A percentile compares a stretch with the other conserved stretches of the same genome.
Conservation (phyloP, 2,113 vertebrate genomes). For the Xerus inauris region DNA sequence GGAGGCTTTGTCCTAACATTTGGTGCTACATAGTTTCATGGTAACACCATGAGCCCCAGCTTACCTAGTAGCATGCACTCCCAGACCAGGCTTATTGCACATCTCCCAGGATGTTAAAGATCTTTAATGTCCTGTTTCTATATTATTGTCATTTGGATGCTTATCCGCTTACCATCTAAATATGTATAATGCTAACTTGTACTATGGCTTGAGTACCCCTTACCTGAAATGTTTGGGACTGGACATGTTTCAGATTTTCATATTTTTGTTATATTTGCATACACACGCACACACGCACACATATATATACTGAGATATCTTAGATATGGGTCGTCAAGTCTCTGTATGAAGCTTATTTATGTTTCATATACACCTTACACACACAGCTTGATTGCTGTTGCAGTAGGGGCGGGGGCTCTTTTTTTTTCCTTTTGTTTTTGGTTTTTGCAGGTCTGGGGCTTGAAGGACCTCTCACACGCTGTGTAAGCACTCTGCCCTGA, state of each 20-base stretch:
- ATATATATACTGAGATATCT: not conserved
- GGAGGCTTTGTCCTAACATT: not conserved
- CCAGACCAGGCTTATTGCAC: not conserved
- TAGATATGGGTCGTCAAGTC: not conserved
- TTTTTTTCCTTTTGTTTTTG: no score
- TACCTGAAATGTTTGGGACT: not conserved
- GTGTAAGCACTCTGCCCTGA: no score
- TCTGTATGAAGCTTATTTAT: not conserved
- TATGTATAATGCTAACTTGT: not conserved
- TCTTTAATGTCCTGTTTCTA: not conserved
- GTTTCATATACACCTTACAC: not conserved
- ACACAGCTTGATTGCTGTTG: no score
- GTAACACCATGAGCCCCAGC: not conserved
- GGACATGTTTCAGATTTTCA: not conserved
- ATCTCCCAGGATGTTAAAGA: not conserved
- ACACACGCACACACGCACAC: no score
- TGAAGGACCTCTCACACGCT: no score
- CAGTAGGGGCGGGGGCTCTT: no score
- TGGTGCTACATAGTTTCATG: not conserved
- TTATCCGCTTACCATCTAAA: slow-evolving; percentile 15
- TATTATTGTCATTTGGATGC: not conserved
- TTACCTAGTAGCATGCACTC: not conserved
- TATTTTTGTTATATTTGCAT: not conserved
- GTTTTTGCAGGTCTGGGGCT: no score
- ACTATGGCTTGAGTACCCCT: not conserved